Percentiles rank a stretch among this genome's conserved stretches.
Evolutionary conservation across 2,888 invertebrate genomes (phyloP).

Genomic region (Cheiracanthium punctorium): DNA sequence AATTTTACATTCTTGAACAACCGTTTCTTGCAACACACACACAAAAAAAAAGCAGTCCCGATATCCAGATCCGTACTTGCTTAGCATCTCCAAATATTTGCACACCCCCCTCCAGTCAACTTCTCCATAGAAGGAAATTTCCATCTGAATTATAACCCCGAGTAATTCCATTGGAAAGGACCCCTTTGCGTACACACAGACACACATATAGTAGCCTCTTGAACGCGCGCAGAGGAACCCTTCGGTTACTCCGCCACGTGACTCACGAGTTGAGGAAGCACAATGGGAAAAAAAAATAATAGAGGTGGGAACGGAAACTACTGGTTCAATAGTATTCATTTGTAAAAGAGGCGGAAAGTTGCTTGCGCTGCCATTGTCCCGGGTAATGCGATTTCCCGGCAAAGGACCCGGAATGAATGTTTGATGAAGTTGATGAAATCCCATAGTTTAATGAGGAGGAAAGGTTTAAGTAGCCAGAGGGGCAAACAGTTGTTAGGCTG

Average conservation of each 20-base stretch:
- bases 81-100: background rate
- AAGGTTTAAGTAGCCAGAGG: background rate
- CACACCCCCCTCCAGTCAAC: background rate
- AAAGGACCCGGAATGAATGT: conserved; percentile 55
- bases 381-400: conserved; percentile 44
- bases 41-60: no score
- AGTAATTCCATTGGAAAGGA: background rate
- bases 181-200: background rate
- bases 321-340: conserved; percentile 7
- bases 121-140: background rate
- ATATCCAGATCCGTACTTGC: background rate
- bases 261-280: background rate
- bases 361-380: conserved; percentile 33
- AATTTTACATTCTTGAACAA: no score
- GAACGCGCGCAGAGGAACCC: background rate
- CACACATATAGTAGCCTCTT: background rate
- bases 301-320: background rate
- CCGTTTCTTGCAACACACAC: no score
- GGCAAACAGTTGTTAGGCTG: no score
- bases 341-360: conserved; percentile 19
- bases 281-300: background rate
- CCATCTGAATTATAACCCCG: conserved; percentile 1
- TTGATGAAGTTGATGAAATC: conserved; percentile 30
- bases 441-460: background rate
- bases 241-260: background rate